phyloP scores from a whole-genome alignment of 2,888 invertebrate genomes.

The Folsomia candida region DNA sequence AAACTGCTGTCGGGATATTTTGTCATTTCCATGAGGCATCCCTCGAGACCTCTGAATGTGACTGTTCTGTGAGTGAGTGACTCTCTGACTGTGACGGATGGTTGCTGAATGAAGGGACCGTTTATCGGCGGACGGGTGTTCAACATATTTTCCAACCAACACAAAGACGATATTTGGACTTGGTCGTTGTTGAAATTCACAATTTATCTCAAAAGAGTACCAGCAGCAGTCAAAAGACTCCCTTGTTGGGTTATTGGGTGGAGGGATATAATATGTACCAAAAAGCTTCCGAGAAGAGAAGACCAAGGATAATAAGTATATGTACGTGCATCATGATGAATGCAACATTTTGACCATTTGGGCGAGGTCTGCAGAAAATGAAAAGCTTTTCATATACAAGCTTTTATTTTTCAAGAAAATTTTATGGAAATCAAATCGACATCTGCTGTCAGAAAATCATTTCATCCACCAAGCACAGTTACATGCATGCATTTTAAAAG shows the following conservation, averaged over 20 bases:
- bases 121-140: constrained; percentile 4
- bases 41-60: not conserved
- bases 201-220: not conserved
- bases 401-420: not conserved
- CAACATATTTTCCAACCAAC: not conserved
- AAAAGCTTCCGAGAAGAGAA: not conserved
- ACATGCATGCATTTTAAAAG: not conserved
- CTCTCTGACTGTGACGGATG: not conserved
- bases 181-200: not conserved
- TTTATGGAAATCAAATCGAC: not conserved
- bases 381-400: not conserved
- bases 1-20: not conserved
- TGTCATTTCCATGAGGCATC: not conserved
- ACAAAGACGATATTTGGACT: not conserved
- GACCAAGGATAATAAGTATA: too few relatives aligned
- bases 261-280: not conserved
- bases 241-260: not conserved
- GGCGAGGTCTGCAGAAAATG: not conserved
- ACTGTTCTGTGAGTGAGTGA: not conserved
- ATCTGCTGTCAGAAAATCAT: too few relatives aligned
- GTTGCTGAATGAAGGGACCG: not conserved
- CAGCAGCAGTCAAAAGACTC: not conserved
- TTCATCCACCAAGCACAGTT: too few relatives aligned
- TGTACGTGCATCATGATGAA: too few relatives aligned
- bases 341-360: not conserved